These are phyloP conservation scores for Austrofundulus limnaeus DNA, from an alignment of 2,113 vertebrate species.

Conservation along the genomic window DNA sequence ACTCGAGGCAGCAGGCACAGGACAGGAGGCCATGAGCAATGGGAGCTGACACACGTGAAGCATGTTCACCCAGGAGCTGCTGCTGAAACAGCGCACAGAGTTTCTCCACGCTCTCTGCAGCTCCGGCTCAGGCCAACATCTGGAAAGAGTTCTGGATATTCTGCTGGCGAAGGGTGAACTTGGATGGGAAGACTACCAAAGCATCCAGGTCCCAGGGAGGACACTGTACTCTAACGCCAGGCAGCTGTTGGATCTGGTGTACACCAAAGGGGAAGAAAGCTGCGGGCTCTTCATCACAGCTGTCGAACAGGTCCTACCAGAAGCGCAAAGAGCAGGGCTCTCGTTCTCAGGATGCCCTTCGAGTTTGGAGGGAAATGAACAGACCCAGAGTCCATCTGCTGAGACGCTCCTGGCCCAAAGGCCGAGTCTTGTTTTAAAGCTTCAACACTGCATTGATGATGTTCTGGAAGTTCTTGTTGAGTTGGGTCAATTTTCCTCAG, in stretches of 20 bases:
- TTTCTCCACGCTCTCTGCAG: conserved; percentile 77
- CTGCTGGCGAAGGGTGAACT: conserved; percentile 79
- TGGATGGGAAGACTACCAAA: conserved; percentile 84
- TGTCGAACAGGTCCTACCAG: conserved; percentile 66
- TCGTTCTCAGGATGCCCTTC: conserved; percentile 25
- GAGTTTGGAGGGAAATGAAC: conserved; percentile 2
- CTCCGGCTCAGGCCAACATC: conserved; percentile 76
- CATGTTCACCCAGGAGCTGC: conserved; percentile 74
- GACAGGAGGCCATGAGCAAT: conserved; percentile 1
- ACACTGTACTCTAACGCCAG: conserved; percentile 73
- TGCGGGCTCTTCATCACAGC: conserved; percentile 72
- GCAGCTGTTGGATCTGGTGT: conserved; percentile 79
- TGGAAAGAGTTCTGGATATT: conserved; percentile 82
- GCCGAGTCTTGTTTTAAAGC: conserved; percentile 72
- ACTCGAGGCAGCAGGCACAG: neutral
- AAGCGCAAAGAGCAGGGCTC: conserved; percentile 44
- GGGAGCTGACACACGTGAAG: conserved; percentile 10
- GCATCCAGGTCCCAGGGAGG: conserved; percentile 63
- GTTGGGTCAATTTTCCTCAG: conserved; percentile 71
- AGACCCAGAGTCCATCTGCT: conserved; percentile 28
- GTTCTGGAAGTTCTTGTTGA: conserved; percentile 65
- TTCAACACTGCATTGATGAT: conserved; percentile 71
- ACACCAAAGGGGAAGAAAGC: conserved; percentile 75
- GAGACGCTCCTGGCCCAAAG: conserved; percentile 73
- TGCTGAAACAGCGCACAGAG: conserved; percentile 76